These are phyloP conservation scores for Synanthedon vespiformis DNA, from an alignment of 2,888 invertebrate species.

Conservation along the genomic window DNA sequence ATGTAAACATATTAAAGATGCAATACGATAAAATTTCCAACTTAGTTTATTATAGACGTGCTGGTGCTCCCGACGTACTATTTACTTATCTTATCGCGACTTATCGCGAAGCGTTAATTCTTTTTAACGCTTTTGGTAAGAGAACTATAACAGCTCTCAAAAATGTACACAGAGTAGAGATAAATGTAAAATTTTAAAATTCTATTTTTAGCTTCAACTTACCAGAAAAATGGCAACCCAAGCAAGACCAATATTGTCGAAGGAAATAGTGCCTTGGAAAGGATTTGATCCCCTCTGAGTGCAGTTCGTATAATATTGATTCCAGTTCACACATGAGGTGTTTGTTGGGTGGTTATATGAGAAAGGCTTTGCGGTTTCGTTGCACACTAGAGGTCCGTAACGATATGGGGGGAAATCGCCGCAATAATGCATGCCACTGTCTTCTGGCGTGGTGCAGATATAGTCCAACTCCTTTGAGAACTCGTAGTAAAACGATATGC, in stretches of 20 bases:
- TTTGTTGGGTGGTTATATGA: constrained; percentile 76
- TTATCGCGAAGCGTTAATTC: too few species aligned
- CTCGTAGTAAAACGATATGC: constrained; percentile 87
- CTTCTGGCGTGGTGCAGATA: constrained; percentile 93
- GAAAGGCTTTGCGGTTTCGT: constrained; percentile 75
- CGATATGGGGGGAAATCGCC: constrained; percentile 84
- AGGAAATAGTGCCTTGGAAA: constrained; percentile 98
- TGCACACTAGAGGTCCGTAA: constrained; percentile 81
- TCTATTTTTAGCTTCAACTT: constrained; percentile 44
- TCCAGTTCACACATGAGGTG: constrained; percentile 96
- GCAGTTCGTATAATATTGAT: constrained; percentile 97
- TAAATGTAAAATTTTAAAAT: not conserved
- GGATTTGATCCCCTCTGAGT: constrained; percentile 94
- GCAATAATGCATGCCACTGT: constrained; percentile 95
- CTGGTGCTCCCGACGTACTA: too few species aligned
- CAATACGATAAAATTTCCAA: too few species aligned
- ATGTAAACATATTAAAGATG: too few species aligned
- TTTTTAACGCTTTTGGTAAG: too few species aligned
- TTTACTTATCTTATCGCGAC: too few species aligned
- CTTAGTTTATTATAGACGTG: too few species aligned
- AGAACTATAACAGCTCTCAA: too few species aligned
- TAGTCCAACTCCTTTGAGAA: constrained; percentile 93
- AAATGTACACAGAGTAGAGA: too few species aligned
- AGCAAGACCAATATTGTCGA: constrained; percentile 99
- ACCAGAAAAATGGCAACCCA: constrained; percentile 99